Base-by-base conservation (phyloP, 2,888 invertebrate genomes). In the Harpalus rufipes region DNA sequence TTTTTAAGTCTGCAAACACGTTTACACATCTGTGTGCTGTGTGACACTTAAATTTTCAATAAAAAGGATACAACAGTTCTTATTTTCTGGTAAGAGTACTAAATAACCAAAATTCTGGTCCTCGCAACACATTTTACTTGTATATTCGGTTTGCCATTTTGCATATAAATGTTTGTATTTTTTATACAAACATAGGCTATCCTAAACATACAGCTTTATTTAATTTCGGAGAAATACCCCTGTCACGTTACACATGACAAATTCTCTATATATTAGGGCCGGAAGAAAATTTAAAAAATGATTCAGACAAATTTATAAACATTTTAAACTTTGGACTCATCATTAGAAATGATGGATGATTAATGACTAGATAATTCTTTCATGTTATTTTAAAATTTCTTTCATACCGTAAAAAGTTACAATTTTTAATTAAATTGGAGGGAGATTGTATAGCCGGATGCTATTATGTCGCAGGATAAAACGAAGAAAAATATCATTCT, bases 401-500 rank as follows among this genome's bases (percentile, higher is more conserved):
- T 63, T 63, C 4, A 10, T 12, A 51, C 44, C 1, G 44, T 51
- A 51, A 16, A 59, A 59, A 59, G 14, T 14, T 59, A 16, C 14
- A 7, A 39, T 68, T 41, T 63, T 65, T 81, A 81, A 81, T 81
- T 81, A 51, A 63, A 21, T 18, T 81, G 44, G 14, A 81, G 8
- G 65, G 16, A 44, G 25, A 14, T n/a, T 65, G 65, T 41, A 32
- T 51, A 65, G 65, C 81, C 81, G 81, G 81, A 81, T 65, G n/a
- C 65, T n/a, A 81, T 81, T 65, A 81, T 65, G 81, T 81, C 65
- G 51, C 12, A 65, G 18, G 44, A 32, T 32, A 65, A 51, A 58
- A 63, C 14, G 65, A 81, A 68, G 41, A 81, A 81, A 68, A 81
- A 81, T 21, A 68, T 68, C 39, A 32, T 68, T 68, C 68, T 81